These are phyloP conservation scores for Alfaro cultratus DNA, from an alignment of 2,797 vertebrate genomes.

Conservation along the genomic window DNA sequence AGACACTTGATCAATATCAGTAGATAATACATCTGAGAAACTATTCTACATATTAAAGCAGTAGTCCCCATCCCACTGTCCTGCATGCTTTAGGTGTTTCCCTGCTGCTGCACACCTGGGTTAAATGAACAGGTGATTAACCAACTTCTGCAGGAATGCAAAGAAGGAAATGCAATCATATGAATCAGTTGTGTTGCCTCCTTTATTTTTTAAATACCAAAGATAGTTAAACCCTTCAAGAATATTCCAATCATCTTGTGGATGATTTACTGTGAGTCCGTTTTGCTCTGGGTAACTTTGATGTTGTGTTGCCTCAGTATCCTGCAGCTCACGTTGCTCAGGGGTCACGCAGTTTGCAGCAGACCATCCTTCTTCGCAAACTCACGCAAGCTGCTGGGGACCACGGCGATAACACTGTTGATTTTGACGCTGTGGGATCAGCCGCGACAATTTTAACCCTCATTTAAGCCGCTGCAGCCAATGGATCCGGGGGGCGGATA, in stretches of 20 bases:
- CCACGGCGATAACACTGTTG: slow-evolving; percentile 50
- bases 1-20: no score
- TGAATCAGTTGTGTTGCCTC: no score
- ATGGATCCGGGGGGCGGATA: slow-evolving; percentile 67
- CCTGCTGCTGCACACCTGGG: no score
- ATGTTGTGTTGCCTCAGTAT: neutral
- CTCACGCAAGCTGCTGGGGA: slow-evolving; percentile 1
- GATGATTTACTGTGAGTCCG: neutral
- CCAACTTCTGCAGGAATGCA: no score
- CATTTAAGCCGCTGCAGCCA: slow-evolving; percentile 46
- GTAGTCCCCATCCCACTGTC: no score
- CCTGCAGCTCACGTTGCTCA: neutral
- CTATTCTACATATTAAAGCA: no score
- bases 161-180: no score
- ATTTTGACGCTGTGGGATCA: slow-evolving; percentile 20
- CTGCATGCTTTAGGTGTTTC: no score
- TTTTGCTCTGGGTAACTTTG: neutral
- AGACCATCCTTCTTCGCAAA: neutral
- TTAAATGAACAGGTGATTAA: no score
- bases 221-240: neutral
- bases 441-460: neutral
- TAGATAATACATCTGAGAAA: no score
- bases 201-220: neutral
- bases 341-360: slow-evolving; percentile 16
- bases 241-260: neutral